Evolutionary conservation across 37 sponge, comb jelly and placozoan genomes (phyloP).

Genomic region (Ianthella basta): DNA sequence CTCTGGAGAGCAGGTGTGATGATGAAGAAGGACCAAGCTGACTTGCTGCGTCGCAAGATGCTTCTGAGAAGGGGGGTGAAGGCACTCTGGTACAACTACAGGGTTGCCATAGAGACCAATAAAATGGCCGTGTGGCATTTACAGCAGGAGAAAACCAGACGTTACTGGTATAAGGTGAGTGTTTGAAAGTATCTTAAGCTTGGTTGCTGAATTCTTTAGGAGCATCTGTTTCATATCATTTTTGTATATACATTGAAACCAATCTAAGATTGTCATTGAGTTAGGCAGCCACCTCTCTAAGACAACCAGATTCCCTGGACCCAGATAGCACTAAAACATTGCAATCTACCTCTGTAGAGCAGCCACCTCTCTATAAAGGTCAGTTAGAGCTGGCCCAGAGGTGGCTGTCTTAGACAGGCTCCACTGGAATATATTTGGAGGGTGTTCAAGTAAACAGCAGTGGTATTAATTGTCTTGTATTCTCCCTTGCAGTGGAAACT

Average conservation of each 20-base stretch:
- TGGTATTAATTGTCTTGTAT: too few relatives aligned
- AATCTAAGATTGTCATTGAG: neutral
- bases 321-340: too few relatives aligned
- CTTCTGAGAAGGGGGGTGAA: slow-evolving; percentile 1
- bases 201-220: neutral
- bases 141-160: neutral
- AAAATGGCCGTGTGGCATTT: slow-evolving; percentile 17
- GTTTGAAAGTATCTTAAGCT: neutral
- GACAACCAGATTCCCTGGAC: too few relatives aligned
- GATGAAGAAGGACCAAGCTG: slow-evolving; percentile 7
- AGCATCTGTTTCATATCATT: neutral
- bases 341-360: too few relatives aligned
- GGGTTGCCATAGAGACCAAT: slow-evolving; percentile 4
- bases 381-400: too few relatives aligned
- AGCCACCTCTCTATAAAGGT: too few relatives aligned
- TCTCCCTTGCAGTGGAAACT: too few relatives aligned
- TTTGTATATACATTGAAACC: neutral
- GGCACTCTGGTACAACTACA: neutral
- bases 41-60: neutral
- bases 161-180: neutral
- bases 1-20: neutral
- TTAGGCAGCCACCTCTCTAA: too few relatives aligned
- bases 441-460: too few relatives aligned
- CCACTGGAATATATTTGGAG: too few relatives aligned
- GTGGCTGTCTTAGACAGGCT: too few relatives aligned